phyloP scores from a whole-genome alignment of 37 sponge, comb jelly and placozoan genomes.

The Theonella swinhoei region DNA sequence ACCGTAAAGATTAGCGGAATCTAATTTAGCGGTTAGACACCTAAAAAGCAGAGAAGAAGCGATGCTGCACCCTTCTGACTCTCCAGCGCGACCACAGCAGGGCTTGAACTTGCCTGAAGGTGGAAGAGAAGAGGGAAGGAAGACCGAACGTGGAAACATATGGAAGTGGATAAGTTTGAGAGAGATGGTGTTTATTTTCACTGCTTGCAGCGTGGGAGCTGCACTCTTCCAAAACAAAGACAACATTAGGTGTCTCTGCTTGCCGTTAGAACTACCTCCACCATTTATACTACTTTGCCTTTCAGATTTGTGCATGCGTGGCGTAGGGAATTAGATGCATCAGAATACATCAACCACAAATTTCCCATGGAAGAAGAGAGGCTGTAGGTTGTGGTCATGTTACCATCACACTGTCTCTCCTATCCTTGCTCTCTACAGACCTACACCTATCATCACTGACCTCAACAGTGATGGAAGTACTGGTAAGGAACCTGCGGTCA shows the following conservation, averaged over 20 bases:
- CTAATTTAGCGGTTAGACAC: no score
- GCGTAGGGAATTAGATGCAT: conserved; percentile 39
- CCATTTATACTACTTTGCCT: not conserved
- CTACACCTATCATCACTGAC: conserved; percentile 69
- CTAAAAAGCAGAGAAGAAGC: not conserved
- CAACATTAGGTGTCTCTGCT: not conserved
- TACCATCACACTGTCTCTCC: not conserved
- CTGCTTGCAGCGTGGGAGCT: conserved; percentile 61
- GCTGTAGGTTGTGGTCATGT: not conserved
- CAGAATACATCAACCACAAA: conserved; percentile 47
- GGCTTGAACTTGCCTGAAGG: not conserved
- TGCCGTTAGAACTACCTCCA: no score
- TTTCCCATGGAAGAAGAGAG: not conserved
- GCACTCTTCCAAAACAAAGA: conserved; percentile 45
- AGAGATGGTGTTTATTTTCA: conserved; percentile 59
- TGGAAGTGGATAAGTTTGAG: conserved; percentile 42
- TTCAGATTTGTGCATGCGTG: conserved; percentile 26
- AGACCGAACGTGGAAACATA: conserved; percentile 3
- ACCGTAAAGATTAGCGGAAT: no score
- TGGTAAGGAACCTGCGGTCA: conserved; percentile 43
- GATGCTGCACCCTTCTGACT: not conserved
- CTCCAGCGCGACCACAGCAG: not conserved
- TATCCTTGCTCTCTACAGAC: conserved; percentile 18
- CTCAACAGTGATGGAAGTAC: conserved; percentile 67
- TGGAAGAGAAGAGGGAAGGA: not conserved